Percentiles rank a stretch among this genome's conserved stretches.
These are phyloP conservation scores for Dromas ardeola DNA, from an alignment of 2,113 vertebrate genomes.

Conservation along the genomic window DNA sequence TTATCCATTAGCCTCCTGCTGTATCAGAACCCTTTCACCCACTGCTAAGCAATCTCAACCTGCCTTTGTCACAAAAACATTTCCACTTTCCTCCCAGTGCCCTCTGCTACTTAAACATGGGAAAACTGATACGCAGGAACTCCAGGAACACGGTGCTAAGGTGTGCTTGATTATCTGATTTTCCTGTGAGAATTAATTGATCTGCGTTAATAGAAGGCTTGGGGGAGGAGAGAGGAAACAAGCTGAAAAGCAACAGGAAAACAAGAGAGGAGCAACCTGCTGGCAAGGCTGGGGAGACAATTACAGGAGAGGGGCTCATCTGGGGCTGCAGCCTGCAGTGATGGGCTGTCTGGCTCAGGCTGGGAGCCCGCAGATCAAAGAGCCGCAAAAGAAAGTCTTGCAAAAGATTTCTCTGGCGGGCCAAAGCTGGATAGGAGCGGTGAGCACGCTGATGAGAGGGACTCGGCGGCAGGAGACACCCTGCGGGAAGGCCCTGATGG, in stretches of 20 bases:
- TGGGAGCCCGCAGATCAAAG: background rate
- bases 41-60: background rate
- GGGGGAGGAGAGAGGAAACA: background rate
- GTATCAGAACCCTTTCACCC: background rate
- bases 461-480: background rate
- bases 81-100: background rate
- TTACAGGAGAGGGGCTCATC: background rate
- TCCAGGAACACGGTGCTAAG: background rate
- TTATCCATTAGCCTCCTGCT: background rate
- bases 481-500: background rate
- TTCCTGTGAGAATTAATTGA: background rate
- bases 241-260: background rate
- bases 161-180: background rate
- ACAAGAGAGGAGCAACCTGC: background rate
- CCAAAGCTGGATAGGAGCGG: background rate
- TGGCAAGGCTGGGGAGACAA: background rate
- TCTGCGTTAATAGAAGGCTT: background rate
- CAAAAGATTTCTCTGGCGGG: background rate
- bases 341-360: background rate
- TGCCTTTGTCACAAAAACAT: background rate
- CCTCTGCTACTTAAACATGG: background rate
- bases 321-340: background rate
- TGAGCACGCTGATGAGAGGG: background rate
- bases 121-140: accelerated
- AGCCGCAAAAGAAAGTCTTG: background rate